phyloP scores from a whole-genome alignment of 2,797 vertebrate genomes.

The Notolabrus celidotus region DNA sequence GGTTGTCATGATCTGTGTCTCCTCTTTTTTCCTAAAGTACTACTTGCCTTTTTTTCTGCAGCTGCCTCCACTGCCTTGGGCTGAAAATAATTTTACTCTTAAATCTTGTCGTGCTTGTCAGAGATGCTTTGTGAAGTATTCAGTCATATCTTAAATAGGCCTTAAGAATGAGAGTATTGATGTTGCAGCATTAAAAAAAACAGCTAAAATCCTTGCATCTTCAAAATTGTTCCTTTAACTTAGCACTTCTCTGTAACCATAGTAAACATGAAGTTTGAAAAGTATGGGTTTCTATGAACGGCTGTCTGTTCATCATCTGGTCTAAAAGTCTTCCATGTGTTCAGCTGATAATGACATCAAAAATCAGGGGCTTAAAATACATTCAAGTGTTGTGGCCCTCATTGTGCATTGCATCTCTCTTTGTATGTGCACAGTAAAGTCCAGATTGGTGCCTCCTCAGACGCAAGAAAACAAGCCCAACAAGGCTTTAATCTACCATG shows the following conservation, averaged over 20 bases:
- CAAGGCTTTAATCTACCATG: constrained; percentile 54
- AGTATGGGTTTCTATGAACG: too few relatives aligned
- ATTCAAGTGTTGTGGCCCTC: background rate
- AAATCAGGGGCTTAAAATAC: background rate
- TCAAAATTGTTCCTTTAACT: background rate
- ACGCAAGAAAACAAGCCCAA: constrained; percentile 50
- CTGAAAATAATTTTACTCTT: constrained; percentile 56
- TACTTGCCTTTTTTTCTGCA: constrained; percentile 1
- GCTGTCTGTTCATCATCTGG: constrained; percentile 8
- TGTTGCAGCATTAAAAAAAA: constrained; percentile 16
- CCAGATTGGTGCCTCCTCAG: constrained; percentile 45
- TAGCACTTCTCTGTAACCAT: too few relatives aligned
- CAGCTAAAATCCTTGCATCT: constrained; percentile 2
- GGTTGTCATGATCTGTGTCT: constrained; percentile 18
- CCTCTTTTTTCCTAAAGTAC: constrained; percentile 17
- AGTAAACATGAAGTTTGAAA: too few relatives aligned
- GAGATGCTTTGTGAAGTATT: constrained; percentile 39
- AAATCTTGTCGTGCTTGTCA: constrained; percentile 32
- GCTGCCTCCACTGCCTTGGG: constrained; percentile 31
- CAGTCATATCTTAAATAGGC: constrained; percentile 34
- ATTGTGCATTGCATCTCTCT: constrained; percentile 15
- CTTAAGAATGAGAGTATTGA: constrained; percentile 12
- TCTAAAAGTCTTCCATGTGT: constrained; percentile 10
- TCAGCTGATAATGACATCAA: constrained; percentile 20
- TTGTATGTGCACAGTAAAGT: constrained; percentile 21